Percentiles rank a stretch among this genome's conserved stretches.
Conservation (phyloP, 1,140 invertebrate genomes). For the Maniola jurtina region DNA sequence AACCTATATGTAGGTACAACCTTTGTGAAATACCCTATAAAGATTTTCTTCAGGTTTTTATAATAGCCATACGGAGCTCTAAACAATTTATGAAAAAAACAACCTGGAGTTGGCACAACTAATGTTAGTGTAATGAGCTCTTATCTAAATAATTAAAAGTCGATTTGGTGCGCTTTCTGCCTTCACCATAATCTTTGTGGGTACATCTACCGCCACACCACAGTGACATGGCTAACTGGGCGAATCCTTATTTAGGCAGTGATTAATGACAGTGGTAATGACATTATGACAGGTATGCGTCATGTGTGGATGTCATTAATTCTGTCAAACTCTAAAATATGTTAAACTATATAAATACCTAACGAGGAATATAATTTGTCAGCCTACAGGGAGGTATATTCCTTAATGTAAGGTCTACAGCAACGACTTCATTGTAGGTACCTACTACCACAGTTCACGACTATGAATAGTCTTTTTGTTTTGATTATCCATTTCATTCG, state of each 20-base stretch:
- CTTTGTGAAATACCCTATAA: no score
- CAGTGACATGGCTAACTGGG: slow-evolving; percentile 45
- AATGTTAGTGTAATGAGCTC: slow-evolving; percentile 68
- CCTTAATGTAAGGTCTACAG: no score
- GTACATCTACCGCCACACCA: slow-evolving; percentile 13
- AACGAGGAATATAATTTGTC: no score
- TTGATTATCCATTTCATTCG: no score
- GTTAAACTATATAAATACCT: no score
- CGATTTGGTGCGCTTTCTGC: slow-evolving; percentile 70
- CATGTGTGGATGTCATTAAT: slow-evolving; percentile 23
- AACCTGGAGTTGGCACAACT: slow-evolving; percentile 57
- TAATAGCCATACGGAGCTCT: slow-evolving; percentile 31
- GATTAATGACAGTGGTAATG: slow-evolving; percentile 64
- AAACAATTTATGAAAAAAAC: slow-evolving; percentile 47
- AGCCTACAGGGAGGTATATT: no score
- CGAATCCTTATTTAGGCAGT: slow-evolving; percentile 56
- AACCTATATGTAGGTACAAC: neutral
- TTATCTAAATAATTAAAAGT: slow-evolving; percentile 77
- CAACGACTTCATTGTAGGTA: no score
- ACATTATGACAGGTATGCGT: slow-evolving; percentile 42
- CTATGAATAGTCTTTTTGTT: no score
- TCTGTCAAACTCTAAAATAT: neutral
- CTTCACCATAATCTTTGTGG: slow-evolving; percentile 35
- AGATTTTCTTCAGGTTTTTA: slow-evolving; percentile 12
- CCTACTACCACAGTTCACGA: no score